phyloP scores from a whole-genome alignment of 2,888 invertebrate genomes.

The Nomada flava region DNA sequence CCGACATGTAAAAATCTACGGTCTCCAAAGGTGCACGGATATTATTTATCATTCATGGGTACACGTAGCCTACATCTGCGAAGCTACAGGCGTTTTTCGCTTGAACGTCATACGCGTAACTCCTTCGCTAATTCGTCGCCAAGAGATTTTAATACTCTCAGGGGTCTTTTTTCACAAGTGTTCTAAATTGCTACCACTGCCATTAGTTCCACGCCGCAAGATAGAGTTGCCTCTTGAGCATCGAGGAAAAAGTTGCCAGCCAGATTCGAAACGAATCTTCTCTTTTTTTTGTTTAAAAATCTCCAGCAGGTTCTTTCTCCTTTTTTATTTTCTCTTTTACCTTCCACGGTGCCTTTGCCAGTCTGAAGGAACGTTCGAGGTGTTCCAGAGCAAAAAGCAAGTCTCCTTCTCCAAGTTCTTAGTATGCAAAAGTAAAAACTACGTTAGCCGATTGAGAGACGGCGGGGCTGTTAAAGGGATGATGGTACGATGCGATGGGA shows the following conservation, averaged over 20 bases:
- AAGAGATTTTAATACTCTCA: slow-evolving; percentile 24
- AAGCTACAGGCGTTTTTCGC: slow-evolving; percentile 3
- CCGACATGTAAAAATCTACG: not conserved
- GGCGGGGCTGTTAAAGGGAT: not conserved
- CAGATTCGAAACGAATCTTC: slow-evolving; percentile 27
- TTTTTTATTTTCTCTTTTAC: not conserved
- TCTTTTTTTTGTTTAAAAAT: slow-evolving; percentile 28
- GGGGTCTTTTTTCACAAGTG: not conserved
- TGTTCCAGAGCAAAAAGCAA: slow-evolving; percentile 4
- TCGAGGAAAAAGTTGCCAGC: not conserved
- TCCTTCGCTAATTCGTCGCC: slow-evolving; percentile 12
- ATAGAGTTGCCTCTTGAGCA: slow-evolving; percentile 12
- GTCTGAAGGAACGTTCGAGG: slow-evolving; percentile 31
- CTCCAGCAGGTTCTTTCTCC: no score
- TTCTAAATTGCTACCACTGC: slow-evolving; percentile 4
- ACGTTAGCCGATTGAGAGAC: slow-evolving; percentile 53
- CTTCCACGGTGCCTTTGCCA: slow-evolving; percentile 53
- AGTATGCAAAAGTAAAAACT: slow-evolving; percentile 51
- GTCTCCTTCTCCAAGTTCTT: not conserved
- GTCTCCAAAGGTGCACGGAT: not conserved
- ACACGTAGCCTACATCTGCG: slow-evolving; percentile 26
- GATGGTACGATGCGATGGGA: not conserved
- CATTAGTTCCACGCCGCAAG: not conserved
- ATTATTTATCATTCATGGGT: slow-evolving; percentile 33
- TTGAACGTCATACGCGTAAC: not conserved